Evolutionary conservation across 1,140 invertebrate species (phyloP), one percentile per base, ranked within the genome.

Genomic region (Pararge aegeria): DNA sequence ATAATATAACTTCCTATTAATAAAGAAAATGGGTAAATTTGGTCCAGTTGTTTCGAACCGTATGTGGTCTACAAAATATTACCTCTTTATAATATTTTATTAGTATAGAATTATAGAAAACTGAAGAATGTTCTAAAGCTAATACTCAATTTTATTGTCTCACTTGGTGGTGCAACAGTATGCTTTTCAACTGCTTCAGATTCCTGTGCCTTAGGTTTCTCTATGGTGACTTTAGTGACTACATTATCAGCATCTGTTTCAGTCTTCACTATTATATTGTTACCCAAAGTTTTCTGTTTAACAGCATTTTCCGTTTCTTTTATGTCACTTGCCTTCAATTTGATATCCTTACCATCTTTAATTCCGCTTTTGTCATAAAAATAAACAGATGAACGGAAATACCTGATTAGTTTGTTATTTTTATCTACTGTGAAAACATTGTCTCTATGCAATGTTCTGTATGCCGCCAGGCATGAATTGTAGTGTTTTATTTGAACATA

Each of bases 191-290:
- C 40, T 38, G 68, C 42, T 12, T 49, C 52, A 60, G 40, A 40
- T 37, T 66, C 66, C 46, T 58, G 58, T 34, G 64, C 15, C 58
- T 63, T 46, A 49, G 51, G 60, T 54, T 84, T 89, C 64, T 87
- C 84, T 48, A 89, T 87, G 21, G 81, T 87, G n/a, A 89, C 76
- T 75, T 87, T 89, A 44, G 86, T 87, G 37, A 89, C 80, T 38
- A 75, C 54, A 57, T 86, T 78, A 53, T 79, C 56, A 5, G 49
- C 69, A 73, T 86, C 78, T 38, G 83, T 82, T 64, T 89, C 83
- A 46, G 86, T 85, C 63, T 89, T 89, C 9, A 89, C 81, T 52
- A 83, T 70, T 29, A 87, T 83, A 54, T 80, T 75, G 37, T 80
- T 75, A 40, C 72, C 75, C 19, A 80, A 62, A 15, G 68, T 52